Base-by-base conservation (phyloP, 2,113 vertebrate genomes). In the Rhea pennata region DNA sequence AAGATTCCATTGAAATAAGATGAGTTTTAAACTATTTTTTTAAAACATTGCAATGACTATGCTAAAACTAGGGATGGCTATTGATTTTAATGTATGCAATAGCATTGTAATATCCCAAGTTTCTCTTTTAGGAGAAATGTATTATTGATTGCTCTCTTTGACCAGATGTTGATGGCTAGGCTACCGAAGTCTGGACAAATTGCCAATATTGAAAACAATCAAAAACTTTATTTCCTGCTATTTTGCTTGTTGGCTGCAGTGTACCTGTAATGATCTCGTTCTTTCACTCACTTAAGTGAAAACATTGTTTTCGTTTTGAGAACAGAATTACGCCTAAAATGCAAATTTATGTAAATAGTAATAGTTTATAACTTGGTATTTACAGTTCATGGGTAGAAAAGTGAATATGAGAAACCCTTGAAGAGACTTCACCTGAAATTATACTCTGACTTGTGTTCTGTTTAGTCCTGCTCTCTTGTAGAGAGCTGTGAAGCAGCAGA, bases 111-210 rank as follows among this genome's bases (percentile, higher is more conserved):
- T 90, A 31, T 26, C 39, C 53, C 81, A 50, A 36, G 36, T n/a
- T 93, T 76, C 40, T 94, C n/a, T 90, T 80, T 71, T 59, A 84
- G 56, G 62, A 74, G 86, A 86, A 92, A 84, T 84, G 42, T 76
- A 2, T 74, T 87, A 94, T 95, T 91, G 95, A 91, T 92, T 83
- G 74, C 33, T 82, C 93, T 93, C n/a, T 92, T 91, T 87, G 77
- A 82, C 85, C 71, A 86, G 90, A n/a, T 77, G 91, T 36, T 76
- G 92, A 61, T 44, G 70, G 78, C 36, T 72, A 44, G 84, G 29
- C 76, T 84, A 48, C 81, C 33, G 56, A 73, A 88, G 56, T 54
- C 84, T 91, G 20, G 17, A 20, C 15, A 73, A 91, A 61, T 80
- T 96, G 85, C 64, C 87, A 88, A n/a, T 90, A 73, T 44, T 8